Evolutionary conservation across 2,113 vertebrate genomes (phyloP).

Genomic region (Paracanthobrama guichenoti): DNA sequence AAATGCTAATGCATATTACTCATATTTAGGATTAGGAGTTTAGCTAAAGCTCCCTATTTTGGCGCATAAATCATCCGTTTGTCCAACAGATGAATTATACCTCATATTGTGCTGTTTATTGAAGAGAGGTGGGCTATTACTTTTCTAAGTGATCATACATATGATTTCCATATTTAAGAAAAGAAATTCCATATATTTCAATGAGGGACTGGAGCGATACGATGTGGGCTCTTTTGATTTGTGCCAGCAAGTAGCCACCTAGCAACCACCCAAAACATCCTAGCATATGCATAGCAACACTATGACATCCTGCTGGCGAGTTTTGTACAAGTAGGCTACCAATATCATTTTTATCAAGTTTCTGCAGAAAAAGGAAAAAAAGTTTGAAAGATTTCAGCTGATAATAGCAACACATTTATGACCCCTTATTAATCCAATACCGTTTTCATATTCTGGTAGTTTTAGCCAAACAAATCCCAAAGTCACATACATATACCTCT

Average conservation of each 20-base stretch:
- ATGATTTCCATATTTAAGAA: not conserved
- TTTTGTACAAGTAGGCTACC: not conserved
- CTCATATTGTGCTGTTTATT: not conserved
- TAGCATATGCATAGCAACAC: not conserved
- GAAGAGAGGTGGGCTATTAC: not conserved
- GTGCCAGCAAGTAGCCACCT: not conserved
- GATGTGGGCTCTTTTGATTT: not conserved
- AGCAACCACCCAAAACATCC: not conserved
- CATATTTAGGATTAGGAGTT: slow-evolving; percentile 15
- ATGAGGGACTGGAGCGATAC: not conserved
- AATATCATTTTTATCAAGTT: not conserved
- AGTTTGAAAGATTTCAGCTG: not conserved
- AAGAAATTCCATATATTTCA: not conserved
- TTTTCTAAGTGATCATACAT: not conserved
- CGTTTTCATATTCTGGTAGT: slow-evolving; percentile 5
- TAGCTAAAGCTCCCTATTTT: not conserved
- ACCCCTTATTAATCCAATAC: not conserved
- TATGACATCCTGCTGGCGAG: not conserved
- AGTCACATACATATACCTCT: slow-evolving; percentile 53
- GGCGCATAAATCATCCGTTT: not conserved
- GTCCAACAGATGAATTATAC: not conserved
- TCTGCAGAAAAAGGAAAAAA: not conserved
- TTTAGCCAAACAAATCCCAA: slow-evolving; percentile 33
- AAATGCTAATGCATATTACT: not conserved
- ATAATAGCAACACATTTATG: not conserved